Base-by-base conservation (phyloP, 2,113 vertebrate species). In the Rhadina sibilatrix region DNA sequence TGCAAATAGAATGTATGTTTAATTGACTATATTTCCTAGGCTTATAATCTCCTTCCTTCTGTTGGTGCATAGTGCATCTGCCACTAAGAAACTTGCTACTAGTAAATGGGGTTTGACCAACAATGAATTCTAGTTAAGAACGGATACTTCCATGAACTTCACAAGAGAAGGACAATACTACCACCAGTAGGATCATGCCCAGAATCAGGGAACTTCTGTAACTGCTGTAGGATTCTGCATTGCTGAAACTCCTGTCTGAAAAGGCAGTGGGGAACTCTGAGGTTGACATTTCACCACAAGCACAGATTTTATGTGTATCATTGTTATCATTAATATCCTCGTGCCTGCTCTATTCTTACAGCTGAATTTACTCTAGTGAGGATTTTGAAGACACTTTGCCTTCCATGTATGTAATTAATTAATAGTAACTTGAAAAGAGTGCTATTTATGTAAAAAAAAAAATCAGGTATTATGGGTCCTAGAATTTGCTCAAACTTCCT, bases 21-120 rank as follows among this genome's bases (percentile, higher is more conserved):
- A 89, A 79, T 63, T 95, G 66, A 91, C 64, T n/a, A 1, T 90
- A 87, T 90, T 88, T 92, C 66, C 83, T 89, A 65, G 54, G 71
- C 27, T 89, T 87, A 44, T 87, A 90, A 81, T 76, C n/a, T 25
- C 13, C 5, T 90, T 84, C 87, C 54, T 95, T 96, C 64, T 75
- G n/a, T 93, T 88, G 71, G 50, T 68, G 44, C 27, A 5, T 35
- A 46, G 33, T 81, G 44, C 52, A 33, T 87, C 66, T 87, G 59
- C 87, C 61, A 33, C 60, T 81, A 44, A 89, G 59, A 82, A 95
- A 50, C 37, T 86, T 63, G 46, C 61, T 85, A 61, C 52, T 47
- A 72, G 59, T 79, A 92, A 65, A n/a, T 89, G 59, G 28, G 20
- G 42, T 89, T 49, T 75, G 83, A 92, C 31, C 1, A 22, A 30